Conservation (phyloP, 1,140 invertebrate species). For the Phthorimaea operculella region DNA sequence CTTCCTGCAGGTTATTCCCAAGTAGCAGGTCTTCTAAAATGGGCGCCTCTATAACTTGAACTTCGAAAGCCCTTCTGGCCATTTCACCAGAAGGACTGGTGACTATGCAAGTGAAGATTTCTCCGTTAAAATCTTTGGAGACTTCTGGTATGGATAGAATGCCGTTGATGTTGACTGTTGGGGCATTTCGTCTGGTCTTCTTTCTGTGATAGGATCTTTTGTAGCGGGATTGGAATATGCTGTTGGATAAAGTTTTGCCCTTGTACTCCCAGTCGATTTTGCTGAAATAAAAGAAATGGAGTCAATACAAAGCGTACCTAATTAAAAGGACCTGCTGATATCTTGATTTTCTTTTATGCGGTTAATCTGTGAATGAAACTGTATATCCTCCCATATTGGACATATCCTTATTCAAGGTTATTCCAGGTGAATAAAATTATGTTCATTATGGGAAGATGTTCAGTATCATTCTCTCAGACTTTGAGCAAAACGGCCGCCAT, state of each 20-base stretch:
- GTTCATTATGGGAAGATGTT: too few relatives aligned
- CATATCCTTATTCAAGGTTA: too few relatives aligned
- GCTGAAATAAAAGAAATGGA: constrained; percentile 28
- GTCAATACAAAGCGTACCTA: too few relatives aligned
- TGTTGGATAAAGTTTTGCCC: constrained; percentile 50
- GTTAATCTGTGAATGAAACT: too few relatives aligned
- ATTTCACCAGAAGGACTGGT: constrained; percentile 81
- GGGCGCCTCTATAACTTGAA: constrained; percentile 80
- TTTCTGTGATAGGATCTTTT: constrained; percentile 31
- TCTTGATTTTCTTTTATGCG: too few relatives aligned
- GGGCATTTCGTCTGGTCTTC: constrained; percentile 36
- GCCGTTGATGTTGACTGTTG: constrained; percentile 49
- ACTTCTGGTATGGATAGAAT: constrained; percentile 79
- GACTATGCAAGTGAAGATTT: constrained; percentile 86
- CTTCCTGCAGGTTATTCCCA: constrained; percentile 81
- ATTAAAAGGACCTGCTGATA: too few relatives aligned
- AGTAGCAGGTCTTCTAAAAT: constrained; percentile 69
- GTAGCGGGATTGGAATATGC: constrained; percentile 47
- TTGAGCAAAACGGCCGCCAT: too few relatives aligned
- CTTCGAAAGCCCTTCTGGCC: constrained; percentile 73
- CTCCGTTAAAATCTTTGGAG: constrained; percentile 73
- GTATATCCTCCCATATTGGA: too few relatives aligned
- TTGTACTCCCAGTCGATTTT: constrained; percentile 66
- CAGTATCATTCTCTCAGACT: too few relatives aligned
- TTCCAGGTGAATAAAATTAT: too few relatives aligned